Percentiles rank a stretch among this genome's conserved stretches.
Evolutionary conservation across 2,888 invertebrate genomes (phyloP).

Genomic region (Automeris io): DNA sequence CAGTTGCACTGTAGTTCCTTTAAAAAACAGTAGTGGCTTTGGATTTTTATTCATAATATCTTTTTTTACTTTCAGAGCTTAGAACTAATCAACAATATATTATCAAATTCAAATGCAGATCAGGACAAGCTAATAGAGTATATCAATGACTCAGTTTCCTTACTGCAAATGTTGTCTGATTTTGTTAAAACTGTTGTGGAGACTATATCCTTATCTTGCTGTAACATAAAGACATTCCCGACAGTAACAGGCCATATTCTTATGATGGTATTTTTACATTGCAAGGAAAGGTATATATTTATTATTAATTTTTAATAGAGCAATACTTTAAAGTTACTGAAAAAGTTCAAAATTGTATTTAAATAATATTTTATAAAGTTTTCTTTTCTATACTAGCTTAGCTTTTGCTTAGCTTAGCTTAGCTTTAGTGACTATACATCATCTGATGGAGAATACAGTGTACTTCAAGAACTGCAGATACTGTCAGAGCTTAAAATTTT

Average conservation of each 20-base stretch:
- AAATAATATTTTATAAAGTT: too few species aligned
- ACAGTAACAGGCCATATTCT: conserved; percentile 48
- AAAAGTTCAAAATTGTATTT: too few species aligned
- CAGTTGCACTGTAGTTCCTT: too few species aligned
- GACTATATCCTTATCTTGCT: conserved; percentile 34
- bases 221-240: conserved; percentile 40
- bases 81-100: conserved; percentile 26
- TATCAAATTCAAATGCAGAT: conserved; percentile 26
- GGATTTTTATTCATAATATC: conserved; percentile 8
- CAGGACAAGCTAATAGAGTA: conserved; percentile 28
- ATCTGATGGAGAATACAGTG: too few species aligned
- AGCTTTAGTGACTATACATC: too few species aligned
- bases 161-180: conserved; percentile 43
- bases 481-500: too few species aligned
- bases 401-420: too few species aligned
- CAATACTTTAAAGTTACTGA: neutral
- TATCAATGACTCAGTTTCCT: conserved; percentile 36
- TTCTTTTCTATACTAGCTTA: too few species aligned
- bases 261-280: conserved; percentile 59
- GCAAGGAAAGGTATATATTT: conserved; percentile 61
- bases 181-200: conserved; percentile 41
- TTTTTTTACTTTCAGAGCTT: conserved; percentile 39
- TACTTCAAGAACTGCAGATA: too few species aligned
- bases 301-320: conserved; percentile 6
- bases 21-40: too few species aligned